Evolutionary conservation across 1,140 invertebrate genomes (phyloP).

Genomic region (Ceratitis capitata): DNA sequence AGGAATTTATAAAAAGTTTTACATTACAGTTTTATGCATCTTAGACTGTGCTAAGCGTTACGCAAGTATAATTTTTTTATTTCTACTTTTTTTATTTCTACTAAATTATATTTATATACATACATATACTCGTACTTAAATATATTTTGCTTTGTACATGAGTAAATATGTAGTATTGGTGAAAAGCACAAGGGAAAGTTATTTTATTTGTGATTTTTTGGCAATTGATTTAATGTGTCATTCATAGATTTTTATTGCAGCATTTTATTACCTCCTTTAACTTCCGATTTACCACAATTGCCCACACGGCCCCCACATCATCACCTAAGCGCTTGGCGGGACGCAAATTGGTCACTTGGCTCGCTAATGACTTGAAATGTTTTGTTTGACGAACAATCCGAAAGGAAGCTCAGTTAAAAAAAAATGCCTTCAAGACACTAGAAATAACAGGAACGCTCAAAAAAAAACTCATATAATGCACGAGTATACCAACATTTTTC

Average conservation of each 20-base stretch:
- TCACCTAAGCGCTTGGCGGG: not conserved
- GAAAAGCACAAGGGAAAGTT: not conserved
- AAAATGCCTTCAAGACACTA: no score
- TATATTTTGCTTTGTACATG: not conserved
- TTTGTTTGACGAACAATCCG: not conserved
- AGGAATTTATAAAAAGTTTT: no score
- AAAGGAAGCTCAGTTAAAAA: no score
- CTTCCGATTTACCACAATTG: conserved; percentile 66
- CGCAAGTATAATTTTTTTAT: no score
- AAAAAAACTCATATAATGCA: no score
- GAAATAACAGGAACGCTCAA: no score
- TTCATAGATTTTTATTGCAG: conserved; percentile 66
- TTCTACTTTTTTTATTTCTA: no score
- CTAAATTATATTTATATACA: no score
- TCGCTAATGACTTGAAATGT: not conserved
- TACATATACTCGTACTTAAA: not conserved
- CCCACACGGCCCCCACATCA: not conserved
- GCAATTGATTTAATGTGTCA: conserved; percentile 66
- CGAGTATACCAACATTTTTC: no score
- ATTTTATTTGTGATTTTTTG: conserved; percentile 49
- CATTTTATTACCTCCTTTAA: conserved; percentile 65
- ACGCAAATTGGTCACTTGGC: not conserved
- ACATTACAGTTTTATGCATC: no score
- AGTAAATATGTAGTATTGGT: not conserved
- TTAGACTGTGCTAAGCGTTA: no score